Conservation (phyloP, 1,140 invertebrate species). For the Drosophila chauvacae region DNA sequence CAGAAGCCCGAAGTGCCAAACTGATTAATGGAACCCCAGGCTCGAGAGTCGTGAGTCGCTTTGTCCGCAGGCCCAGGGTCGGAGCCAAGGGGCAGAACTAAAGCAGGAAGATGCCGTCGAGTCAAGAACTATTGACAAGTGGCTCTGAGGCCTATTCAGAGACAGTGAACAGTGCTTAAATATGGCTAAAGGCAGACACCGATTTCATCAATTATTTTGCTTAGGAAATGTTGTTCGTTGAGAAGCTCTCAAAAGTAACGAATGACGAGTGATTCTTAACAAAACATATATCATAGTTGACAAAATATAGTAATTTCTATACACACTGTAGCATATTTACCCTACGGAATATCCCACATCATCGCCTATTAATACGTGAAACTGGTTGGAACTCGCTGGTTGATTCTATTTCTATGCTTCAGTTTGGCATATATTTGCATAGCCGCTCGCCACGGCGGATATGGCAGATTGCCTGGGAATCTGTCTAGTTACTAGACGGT, state of each 20-base stretch:
- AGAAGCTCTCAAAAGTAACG: too few species aligned
- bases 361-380: slow-evolving; percentile 57
- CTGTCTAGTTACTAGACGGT: slow-evolving; percentile 7
- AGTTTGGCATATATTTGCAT: slow-evolving; percentile 69
- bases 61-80: slow-evolving; percentile 8
- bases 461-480: slow-evolving; percentile 30
- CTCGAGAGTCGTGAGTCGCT: slow-evolving; percentile 12
- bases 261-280: not conserved
- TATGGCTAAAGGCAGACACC: too few species aligned
- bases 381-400: slow-evolving; percentile 20
- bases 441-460: slow-evolving; percentile 25
- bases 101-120: slow-evolving; percentile 26
- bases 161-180: slow-evolving; percentile 1
- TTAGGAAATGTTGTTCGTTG: not conserved
- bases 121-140: slow-evolving; percentile 21
- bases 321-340: not conserved
- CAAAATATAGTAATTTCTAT: not conserved
- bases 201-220: not conserved
- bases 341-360: slow-evolving; percentile 30
- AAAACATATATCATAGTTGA: not conserved
- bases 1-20: slow-evolving; percentile 25
- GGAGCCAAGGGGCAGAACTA: slow-evolving; percentile 5
- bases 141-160: slow-evolving; percentile 4
- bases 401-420: slow-evolving; percentile 40
- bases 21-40: slow-evolving; percentile 34